phyloP scores from a whole-genome alignment of 1,140 invertebrate genomes.

The Hermetia illucens region DNA sequence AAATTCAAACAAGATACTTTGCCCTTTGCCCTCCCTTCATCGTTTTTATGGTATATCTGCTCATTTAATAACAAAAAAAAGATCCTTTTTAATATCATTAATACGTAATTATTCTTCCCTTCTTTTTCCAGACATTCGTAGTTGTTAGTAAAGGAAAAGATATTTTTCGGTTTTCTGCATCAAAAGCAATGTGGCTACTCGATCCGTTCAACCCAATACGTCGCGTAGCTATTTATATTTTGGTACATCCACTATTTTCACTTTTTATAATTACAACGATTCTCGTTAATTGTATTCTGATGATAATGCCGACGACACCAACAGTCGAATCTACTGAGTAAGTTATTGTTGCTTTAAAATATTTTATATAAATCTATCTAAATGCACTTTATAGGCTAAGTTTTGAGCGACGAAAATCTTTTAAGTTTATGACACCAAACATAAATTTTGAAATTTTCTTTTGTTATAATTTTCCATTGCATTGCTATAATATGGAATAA shows the following conservation, averaged over 20 bases:
- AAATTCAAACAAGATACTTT: neutral
- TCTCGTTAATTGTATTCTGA: constrained; percentile 93
- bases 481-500: too few relatives aligned
- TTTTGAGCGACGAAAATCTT: constrained; percentile 21
- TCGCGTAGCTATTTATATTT: constrained; percentile 90
- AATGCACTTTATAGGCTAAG: constrained; percentile 9
- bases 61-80: constrained; percentile 5
- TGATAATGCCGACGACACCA: constrained; percentile 89
- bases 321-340: constrained; percentile 93
- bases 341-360: constrained; percentile 37
- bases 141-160: constrained; percentile 97
- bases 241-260: constrained; percentile 95
- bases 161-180: constrained; percentile 96
- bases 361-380: constrained; percentile 7
- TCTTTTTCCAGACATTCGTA: constrained; percentile 82
- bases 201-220: constrained; percentile 96
- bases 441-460: too few relatives aligned
- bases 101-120: constrained; percentile 13
- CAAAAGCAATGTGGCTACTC: constrained; percentile 86
- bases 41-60: neutral
- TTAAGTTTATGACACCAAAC: too few relatives aligned
- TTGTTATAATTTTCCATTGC: too few relatives aligned
- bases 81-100: constrained; percentile 2
- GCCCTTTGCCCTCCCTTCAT: too few relatives aligned
- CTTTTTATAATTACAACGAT: constrained; percentile 97